These are phyloP conservation scores for Parasteatoda tepidariorum DNA, from an alignment of 1,140 invertebrate species.

Conservation along the genomic window DNA sequence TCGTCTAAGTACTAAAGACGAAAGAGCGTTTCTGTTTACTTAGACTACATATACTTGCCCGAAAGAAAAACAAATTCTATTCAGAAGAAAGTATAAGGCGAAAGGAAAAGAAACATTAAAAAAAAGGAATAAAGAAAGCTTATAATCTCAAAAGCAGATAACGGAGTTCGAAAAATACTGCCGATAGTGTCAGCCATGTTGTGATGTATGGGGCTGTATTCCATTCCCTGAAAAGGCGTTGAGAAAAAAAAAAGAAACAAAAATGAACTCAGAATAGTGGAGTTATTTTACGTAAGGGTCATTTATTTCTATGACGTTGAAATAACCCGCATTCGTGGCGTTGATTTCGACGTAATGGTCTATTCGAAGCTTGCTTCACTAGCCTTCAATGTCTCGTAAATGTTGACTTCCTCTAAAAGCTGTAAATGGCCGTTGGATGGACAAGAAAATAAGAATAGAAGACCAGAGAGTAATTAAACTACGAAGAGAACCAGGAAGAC, in stretches of 20 bases:
- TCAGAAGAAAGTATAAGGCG: not conserved
- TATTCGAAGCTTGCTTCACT: constrained; percentile 24
- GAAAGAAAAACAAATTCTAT: constrained; percentile 30
- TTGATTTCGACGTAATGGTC: constrained; percentile 37
- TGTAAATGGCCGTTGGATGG: not conserved
- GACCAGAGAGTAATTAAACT: too few relatives aligned
- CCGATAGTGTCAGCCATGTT: constrained; percentile 18
- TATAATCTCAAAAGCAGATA: constrained; percentile 5
- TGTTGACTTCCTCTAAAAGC: constrained; percentile 34
- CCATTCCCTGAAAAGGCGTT: constrained; percentile 11
- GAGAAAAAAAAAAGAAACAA: constrained; percentile 21
- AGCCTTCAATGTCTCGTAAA: constrained; percentile 31
- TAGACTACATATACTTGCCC: not conserved
- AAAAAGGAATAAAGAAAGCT: not conserved
- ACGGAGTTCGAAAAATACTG: constrained; percentile 33
- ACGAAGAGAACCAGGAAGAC: too few relatives aligned
- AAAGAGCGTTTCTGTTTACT: constrained; percentile 1
- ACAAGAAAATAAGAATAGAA: too few relatives aligned
- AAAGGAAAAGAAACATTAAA: not conserved
- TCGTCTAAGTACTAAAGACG: not conserved
- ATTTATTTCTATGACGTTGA: constrained; percentile 26
- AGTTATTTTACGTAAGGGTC: constrained; percentile 41
- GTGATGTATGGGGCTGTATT: constrained; percentile 18
- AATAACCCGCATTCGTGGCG: not conserved
- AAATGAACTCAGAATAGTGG: not conserved